Evolutionary conservation across 2,797 vertebrate species (phyloP).

Genomic region (Peromyscus nudipes): DNA sequence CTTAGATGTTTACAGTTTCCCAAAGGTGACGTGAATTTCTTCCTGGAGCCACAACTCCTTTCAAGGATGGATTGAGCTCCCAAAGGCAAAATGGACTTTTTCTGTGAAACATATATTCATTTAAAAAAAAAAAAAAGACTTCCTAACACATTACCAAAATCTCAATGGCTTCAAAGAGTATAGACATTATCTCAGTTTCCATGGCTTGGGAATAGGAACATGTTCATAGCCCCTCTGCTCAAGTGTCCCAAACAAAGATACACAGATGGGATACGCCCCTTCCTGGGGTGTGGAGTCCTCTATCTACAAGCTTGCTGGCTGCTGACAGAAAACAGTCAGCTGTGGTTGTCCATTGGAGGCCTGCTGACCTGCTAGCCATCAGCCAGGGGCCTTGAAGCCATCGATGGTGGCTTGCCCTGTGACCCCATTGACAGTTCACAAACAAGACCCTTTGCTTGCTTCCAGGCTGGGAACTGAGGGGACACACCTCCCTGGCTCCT

Average conservation of each 20-base stretch:
- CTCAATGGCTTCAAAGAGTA: no score
- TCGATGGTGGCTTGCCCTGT: not conserved
- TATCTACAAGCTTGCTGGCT: not conserved
- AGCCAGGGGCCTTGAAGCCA: not conserved
- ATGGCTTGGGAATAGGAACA: not conserved
- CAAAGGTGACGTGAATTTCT: not conserved
- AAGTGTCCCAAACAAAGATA: not conserved
- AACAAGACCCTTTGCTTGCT: not conserved
- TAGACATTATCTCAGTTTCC: not conserved
- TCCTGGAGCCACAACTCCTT: not conserved
- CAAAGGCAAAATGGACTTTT: not conserved
- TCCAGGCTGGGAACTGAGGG: not conserved
- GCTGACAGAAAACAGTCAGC: not conserved
- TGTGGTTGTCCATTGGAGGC: not conserved
- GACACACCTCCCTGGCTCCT: not conserved
- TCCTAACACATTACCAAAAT: not conserved
- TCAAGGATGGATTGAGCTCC: not conserved
- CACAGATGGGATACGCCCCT: not conserved
- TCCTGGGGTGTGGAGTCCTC: not conserved
- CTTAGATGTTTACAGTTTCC: not conserved
- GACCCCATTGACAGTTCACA: not conserved
- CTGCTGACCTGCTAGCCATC: not conserved
- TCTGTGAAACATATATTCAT: not conserved
- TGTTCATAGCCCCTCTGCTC: not conserved
- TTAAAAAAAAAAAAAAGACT: not conserved